phyloP scores from a whole-genome alignment of 1,140 invertebrate species.

The Rhagoletis pomonella region DNA sequence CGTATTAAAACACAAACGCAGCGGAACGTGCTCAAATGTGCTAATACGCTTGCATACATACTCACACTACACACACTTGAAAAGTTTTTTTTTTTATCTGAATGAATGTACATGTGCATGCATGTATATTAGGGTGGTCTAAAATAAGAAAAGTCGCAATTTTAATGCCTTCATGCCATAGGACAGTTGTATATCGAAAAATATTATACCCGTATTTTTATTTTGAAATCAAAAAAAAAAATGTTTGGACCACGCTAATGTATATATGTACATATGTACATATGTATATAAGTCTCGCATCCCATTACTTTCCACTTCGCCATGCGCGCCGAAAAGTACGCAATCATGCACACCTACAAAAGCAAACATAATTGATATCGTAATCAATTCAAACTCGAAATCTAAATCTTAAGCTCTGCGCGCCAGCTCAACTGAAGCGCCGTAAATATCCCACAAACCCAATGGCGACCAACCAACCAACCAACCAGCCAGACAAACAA shows the following conservation, averaged over 20 bases:
- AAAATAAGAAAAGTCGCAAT: too few species aligned
- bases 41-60: neutral
- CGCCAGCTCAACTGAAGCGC: slow-evolving; percentile 27
- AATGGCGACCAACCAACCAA: neutral
- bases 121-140: neutral
- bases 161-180: too few species aligned
- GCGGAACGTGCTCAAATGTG: neutral
- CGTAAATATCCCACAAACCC: slow-evolving; percentile 59
- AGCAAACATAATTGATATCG: slow-evolving; percentile 54
- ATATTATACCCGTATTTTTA: too few species aligned
- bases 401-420: slow-evolving; percentile 53
- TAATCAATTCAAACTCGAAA: slow-evolving; percentile 55
- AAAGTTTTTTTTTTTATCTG: too few species aligned
- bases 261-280: too few species aligned
- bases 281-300: too few species aligned
- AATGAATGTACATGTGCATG: neutral
- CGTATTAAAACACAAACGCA: neutral
- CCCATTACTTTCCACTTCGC: too few species aligned
- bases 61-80: neutral
- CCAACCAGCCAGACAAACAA: neutral
- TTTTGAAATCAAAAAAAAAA: too few species aligned
- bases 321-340: neutral
- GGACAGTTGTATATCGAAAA: too few species aligned
- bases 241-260: too few species aligned
- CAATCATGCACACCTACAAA: slow-evolving; percentile 36